phyloP scores from a whole-genome alignment of 2,113 vertebrate genomes.

The Talpa occidentalis region DNA sequence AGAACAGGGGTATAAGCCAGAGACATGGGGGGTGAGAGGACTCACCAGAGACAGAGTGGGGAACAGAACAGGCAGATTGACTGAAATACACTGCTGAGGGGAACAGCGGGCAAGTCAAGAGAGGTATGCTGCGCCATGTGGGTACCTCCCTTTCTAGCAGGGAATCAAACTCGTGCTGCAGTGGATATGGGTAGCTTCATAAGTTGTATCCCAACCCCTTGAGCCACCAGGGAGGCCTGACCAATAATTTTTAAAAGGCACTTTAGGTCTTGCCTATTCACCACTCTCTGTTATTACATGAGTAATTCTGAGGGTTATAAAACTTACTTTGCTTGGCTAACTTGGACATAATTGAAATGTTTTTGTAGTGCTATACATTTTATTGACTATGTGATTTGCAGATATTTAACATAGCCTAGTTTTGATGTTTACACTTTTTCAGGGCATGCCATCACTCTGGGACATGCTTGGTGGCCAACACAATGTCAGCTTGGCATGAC shows the following conservation, averaged over 20 bases:
- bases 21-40: no score
- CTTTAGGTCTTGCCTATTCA: background rate
- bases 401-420: background rate
- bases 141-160: no score
- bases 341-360: slow-evolving; percentile 9
- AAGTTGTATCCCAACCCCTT: no score
- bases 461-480: background rate
- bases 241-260: slow-evolving; percentile 10
- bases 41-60: no score
- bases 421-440: background rate
- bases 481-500: background rate
- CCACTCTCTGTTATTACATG: background rate
- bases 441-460: background rate
- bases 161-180: no score
- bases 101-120: no score
- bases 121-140: no score
- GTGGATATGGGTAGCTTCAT: no score
- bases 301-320: slow-evolving; percentile 10
- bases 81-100: no score
- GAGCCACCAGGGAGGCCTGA: no score
- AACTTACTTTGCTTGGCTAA: slow-evolving; percentile 27
- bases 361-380: slow-evolving; percentile 47
- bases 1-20: no score
- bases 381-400: slow-evolving; percentile 11
- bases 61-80: no score